Evolutionary conservation across 2,888 invertebrate genomes (phyloP).

Genomic region (Esperia sulphurella): DNA sequence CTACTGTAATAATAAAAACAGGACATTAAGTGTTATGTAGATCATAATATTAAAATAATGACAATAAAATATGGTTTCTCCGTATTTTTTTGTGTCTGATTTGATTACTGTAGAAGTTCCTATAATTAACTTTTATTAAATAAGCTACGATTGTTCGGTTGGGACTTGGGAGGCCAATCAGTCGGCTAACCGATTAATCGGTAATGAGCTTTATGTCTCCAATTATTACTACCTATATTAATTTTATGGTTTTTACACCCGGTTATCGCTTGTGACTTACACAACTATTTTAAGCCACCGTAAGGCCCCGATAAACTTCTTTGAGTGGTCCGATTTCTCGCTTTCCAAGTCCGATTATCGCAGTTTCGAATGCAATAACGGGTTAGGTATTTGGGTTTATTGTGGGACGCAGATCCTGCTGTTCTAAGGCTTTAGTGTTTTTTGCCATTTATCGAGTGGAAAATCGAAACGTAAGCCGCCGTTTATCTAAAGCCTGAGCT

Average conservation of each 20-base stretch:
- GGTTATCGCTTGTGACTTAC: slow-evolving; percentile 11
- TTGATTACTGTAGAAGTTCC: no score
- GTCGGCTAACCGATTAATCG: no score
- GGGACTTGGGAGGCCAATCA: no score
- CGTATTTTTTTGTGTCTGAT: no score
- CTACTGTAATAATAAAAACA: no score
- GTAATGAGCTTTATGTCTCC: no score
- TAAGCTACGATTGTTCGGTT: no score
- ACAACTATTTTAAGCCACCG: slow-evolving; percentile 14
- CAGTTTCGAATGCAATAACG: slow-evolving; percentile 23
- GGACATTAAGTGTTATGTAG: no score
- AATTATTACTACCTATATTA: no score
- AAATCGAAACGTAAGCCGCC: slow-evolving; percentile 1
- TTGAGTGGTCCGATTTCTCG: slow-evolving; percentile 27
- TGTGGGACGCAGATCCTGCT: neutral
- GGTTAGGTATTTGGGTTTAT: slow-evolving; percentile 5
- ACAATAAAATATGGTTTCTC: no score
- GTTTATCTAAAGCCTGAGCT: neutral
- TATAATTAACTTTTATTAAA: no score
- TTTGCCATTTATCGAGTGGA: neutral
- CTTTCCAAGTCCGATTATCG: slow-evolving; percentile 20
- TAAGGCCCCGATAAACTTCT: slow-evolving; percentile 26
- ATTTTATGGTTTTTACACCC: neutral
- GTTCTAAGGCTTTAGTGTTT: neutral
- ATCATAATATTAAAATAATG: no score